Evolutionary conservation across 1,140 invertebrate genomes (phyloP).

Genomic region (Nylanderia fulva): DNA sequence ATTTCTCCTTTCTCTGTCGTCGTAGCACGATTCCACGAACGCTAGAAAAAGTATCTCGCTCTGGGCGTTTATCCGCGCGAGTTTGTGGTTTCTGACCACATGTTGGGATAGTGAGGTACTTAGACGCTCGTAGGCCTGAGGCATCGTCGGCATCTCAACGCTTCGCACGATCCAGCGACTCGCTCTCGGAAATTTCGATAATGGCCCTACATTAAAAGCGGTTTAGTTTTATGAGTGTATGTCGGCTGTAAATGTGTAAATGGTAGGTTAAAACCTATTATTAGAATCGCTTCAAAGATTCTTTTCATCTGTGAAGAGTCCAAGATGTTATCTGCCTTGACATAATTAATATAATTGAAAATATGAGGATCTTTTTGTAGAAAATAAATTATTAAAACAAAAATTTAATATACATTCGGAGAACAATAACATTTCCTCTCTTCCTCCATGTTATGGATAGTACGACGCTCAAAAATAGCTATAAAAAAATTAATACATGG

Average conservation of each 20-base stretch:
- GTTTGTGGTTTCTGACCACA: constrained; percentile 68
- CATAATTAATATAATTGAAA: neutral
- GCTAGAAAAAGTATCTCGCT: constrained; percentile 64
- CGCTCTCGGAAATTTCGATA: constrained; percentile 46
- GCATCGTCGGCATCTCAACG: constrained; percentile 17
- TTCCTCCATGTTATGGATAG: neutral
- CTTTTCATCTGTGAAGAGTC: neutral
- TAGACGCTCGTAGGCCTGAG: constrained; percentile 47
- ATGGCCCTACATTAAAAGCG: neutral
- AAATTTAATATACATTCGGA: neutral
- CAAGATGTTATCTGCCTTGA: neutral
- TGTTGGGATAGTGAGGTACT: constrained; percentile 57
- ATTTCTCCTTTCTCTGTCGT: constrained; percentile 5
- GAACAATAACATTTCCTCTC: neutral
- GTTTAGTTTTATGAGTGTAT: neutral
- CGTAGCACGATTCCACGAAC: constrained; percentile 39
- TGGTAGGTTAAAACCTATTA: neutral
- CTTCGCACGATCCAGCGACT: neutral
- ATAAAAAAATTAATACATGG: constrained; percentile 16
- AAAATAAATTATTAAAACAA: neutral
- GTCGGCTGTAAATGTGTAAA: constrained; percentile 16
- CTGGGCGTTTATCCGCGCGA: constrained; percentile 62
- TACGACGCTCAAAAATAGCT: too few relatives aligned
- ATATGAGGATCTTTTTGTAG: neutral
- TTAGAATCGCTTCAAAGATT: constrained; percentile 20